Conservation (phyloP, 30 jellyfish, hydroid and myxozoan genomes). For the Hydractinia echinata region DNA sequence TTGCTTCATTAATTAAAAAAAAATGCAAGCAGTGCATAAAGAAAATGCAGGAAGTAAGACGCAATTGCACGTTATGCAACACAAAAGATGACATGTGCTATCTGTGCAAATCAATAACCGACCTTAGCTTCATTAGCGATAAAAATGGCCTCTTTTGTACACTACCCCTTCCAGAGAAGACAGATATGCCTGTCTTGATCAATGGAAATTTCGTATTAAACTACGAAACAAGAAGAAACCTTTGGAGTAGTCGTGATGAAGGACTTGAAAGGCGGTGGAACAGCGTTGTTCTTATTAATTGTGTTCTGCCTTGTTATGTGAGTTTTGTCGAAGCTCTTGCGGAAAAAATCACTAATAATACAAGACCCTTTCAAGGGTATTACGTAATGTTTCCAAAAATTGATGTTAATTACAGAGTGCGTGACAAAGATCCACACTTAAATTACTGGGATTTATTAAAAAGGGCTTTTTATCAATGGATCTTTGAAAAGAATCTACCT, state of each 20-base stretch:
- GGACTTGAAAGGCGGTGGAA: conserved; percentile 57
- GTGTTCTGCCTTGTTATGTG: conserved; percentile 7
- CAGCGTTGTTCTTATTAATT: background rate
- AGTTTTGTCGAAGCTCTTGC: background rate
- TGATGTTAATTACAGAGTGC: background rate
- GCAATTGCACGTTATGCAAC: background rate
- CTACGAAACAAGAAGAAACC: conserved; percentile 67
- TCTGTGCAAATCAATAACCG: background rate
- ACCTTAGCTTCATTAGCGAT: background rate
- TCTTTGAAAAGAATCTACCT: background rate
- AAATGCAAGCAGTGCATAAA: background rate
- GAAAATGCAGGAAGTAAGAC: too few species aligned
- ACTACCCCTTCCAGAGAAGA: conserved; percentile 48
- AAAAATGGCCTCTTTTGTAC: conserved; percentile 41
- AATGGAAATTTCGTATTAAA: conserved; percentile 68
- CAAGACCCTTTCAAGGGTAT: background rate
- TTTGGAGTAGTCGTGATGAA: conserved; percentile 32
- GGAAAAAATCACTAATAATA: background rate
- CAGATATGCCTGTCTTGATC: conserved; percentile 52
- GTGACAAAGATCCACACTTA: background rate
- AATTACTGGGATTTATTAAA: background rate
- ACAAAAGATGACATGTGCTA: background rate
- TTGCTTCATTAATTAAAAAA: conserved; percentile 1
- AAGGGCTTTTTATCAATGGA: background rate
- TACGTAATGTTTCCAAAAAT: background rate